phyloP scores from a whole-genome alignment of 2,888 invertebrate species.

The Melanostoma mellinum region DNA sequence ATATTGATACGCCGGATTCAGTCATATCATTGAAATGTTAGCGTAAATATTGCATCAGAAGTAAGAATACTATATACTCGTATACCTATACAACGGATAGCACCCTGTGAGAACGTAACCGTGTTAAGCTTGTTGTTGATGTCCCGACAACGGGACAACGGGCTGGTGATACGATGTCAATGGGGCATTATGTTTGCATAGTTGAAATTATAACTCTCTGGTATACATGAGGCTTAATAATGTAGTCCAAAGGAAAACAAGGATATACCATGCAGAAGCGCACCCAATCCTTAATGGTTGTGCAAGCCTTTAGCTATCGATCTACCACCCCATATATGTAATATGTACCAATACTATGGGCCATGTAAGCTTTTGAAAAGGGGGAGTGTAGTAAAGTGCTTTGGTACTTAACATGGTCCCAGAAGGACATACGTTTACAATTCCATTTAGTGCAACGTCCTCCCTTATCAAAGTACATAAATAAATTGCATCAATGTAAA shows the following conservation, averaged over 20 bases:
- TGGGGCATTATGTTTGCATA: conserved; percentile 68
- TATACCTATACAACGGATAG: background rate
- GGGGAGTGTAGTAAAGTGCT: conserved; percentile 5
- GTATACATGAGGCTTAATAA: conserved; percentile 69
- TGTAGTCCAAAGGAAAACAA: conserved; percentile 69
- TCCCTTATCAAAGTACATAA: conserved; percentile 53
- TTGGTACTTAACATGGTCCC: conserved; percentile 48
- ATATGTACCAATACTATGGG: background rate
- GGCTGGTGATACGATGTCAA: conserved; percentile 59
- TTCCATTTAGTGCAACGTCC: conserved; percentile 52
- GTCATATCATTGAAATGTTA: conserved; percentile 33
- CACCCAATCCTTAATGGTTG: conserved; percentile 59
- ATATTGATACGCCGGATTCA: conserved; percentile 20
- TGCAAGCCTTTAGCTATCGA: conserved; percentile 51
- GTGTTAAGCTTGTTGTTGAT: conserved; percentile 66
- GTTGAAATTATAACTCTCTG: conserved; percentile 66
- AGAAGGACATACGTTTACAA: conserved; percentile 56
- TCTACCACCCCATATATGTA: conserved; percentile 21
- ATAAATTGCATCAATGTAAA: conserved; percentile 63
- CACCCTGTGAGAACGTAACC: conserved; percentile 45
- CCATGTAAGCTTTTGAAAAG: conserved; percentile 33
- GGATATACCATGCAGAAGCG: conserved; percentile 53
- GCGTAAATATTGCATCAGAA: conserved; percentile 56
- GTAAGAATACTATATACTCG: background rate
- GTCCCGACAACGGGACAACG: conserved; percentile 38